Conservation (phyloP, 37 sponge, comb jelly and placozoan species). For the Aplysina aerophoba region DNA sequence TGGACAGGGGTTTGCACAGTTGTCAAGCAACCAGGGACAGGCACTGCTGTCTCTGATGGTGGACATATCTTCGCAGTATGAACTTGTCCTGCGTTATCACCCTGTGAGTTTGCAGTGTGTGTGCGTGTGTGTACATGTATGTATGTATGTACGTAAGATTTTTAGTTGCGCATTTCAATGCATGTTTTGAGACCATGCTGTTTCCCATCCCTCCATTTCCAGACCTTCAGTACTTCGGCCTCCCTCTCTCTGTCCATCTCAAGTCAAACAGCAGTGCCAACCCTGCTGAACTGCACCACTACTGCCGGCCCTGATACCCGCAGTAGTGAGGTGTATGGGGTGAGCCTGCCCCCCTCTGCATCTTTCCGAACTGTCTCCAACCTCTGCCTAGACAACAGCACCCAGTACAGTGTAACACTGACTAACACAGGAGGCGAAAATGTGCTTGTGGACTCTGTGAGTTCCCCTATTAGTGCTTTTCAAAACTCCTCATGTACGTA, state of each 20-base stretch:
- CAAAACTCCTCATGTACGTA: too few relatives aligned
- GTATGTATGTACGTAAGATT: not conserved
- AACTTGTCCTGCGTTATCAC: constrained; percentile 54
- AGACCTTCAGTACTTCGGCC: not conserved
- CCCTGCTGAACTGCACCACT: constrained; percentile 26
- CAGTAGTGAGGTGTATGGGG: not conserved
- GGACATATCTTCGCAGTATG: constrained; percentile 44
- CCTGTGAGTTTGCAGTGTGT: constrained; percentile 24
- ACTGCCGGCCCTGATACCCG: not conserved
- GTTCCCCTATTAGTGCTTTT: not conserved
- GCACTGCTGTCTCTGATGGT: constrained; percentile 27
- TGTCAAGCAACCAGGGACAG: constrained; percentile 3
- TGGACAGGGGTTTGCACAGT: constrained; percentile 50
- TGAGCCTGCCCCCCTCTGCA: not conserved
- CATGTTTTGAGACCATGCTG: not conserved
- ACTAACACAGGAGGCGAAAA: not conserved
- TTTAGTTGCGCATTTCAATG: too few relatives aligned
- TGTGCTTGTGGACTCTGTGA: constrained; percentile 19
- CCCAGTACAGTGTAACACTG: not conserved
- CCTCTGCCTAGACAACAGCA: not conserved
- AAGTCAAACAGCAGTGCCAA: constrained; percentile 20
- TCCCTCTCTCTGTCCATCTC: not conserved
- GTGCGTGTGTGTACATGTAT: not conserved
- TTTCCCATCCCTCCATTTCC: not conserved
- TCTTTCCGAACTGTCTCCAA: not conserved